Base-by-base conservation (phyloP, 2,113 vertebrate genomes). In the Alligator mississippiensis region DNA sequence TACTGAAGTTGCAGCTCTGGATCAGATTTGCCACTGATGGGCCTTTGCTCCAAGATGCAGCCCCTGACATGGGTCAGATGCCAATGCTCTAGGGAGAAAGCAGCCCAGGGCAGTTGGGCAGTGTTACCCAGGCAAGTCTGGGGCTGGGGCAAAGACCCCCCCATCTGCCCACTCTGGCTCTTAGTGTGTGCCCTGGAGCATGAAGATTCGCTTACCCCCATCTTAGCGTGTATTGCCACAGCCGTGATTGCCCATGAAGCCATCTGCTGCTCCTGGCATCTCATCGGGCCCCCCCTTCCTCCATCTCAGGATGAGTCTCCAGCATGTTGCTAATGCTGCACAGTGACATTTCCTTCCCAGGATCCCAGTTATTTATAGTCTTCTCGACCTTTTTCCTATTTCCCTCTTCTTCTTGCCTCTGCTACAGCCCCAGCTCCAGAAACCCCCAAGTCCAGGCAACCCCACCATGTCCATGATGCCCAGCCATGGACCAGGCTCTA, bases 311-410 rank as follows among this genome's bases (percentile, higher is more conserved):
- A 47, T 47, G 47, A 47, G 47, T 47, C 12, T 0, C 77, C 81
- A 89, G 8, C 63, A 85, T 81, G 74, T 34, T 1, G 1, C 84
- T 86, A 6, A 93, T 79, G 92, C 90, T 5, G 5, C 92, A 63
- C 60, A 4, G 82, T 92, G 96, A 96, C 96, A 90, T 96, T 96
- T 96, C 85, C 87, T 87, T 94, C 61, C 58, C 90, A 2, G 24
- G 88, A 89, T 94, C 94, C 91, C 94, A 87, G 82, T 96, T 96
- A 96, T 97, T 97, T 96, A 95, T 95, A 95, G 95, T 80, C 60
- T 0, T 60, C 64, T 68, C 96, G 96, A 95, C 95, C 96, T 96
- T 96, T 96, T 95, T 89, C 91, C 74, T 87, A 89, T 96, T 95
- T 90, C 81, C 47, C 47, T 95, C 95, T 90, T 97, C 88, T 84